phyloP scores from a whole-genome alignment of 2,888 invertebrate species.

The Tromatobia lineatoria region DNA sequence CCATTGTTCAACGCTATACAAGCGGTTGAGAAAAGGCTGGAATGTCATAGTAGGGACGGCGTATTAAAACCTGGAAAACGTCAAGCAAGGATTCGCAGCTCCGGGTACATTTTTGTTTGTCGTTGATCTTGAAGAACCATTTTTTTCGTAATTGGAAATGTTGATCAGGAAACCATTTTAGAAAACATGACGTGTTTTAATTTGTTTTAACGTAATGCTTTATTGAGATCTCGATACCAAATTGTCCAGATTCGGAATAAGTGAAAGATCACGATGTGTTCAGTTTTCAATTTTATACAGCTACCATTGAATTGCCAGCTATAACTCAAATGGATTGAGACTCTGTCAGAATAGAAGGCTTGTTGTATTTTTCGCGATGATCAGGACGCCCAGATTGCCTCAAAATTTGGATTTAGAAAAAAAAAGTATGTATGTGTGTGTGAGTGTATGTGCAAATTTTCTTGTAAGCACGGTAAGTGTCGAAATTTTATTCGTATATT shows the following conservation, averaged over 20 bases:
- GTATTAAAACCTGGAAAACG: conserved; percentile 18
- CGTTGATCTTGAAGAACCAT: neutral
- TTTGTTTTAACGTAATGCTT: neutral
- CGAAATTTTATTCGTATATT: no score
- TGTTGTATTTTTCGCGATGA: no score
- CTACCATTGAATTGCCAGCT: neutral
- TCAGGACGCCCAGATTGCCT: no score
- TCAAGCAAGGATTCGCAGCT: conserved; percentile 1
- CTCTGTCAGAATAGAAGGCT: no score
- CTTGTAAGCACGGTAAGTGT: no score
- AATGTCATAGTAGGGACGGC: conserved; percentile 4
- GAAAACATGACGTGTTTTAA: neutral
- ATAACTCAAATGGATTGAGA: neutral
- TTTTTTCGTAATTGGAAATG: neutral
- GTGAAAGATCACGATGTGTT: neutral
- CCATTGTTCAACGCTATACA: conserved; percentile 16
- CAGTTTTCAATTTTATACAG: no score
- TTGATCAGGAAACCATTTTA: neutral
- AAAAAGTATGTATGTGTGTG: no score
- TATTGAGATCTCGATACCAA: neutral
- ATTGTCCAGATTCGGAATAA: neutral
- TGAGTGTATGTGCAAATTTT: no score
- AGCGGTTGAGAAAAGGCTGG: neutral
- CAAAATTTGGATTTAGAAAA: no score
- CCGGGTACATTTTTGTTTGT: neutral